Evolutionary conservation across 2,797 vertebrate genomes (phyloP).

Genomic region (Notolabrus celidotus): DNA sequence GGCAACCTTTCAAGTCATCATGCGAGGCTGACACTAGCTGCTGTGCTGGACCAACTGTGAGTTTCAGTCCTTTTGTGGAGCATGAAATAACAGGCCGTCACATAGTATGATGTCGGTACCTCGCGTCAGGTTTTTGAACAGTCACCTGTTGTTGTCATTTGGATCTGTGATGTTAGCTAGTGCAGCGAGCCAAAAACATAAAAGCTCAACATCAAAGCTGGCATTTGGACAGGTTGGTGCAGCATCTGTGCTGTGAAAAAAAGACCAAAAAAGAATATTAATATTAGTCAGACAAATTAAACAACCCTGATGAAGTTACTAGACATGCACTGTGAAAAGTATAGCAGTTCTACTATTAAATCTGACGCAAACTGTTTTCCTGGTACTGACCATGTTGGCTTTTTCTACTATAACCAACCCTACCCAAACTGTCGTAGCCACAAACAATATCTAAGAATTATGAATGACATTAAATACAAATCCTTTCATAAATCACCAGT

Average conservation of each 20-base stretch:
- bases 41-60: background rate
- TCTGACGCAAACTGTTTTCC: background rate
- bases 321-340: slow-evolving; percentile 3
- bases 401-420: background rate
- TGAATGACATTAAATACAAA: background rate
- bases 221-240: slow-evolving; percentile 47
- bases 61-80: slow-evolving; percentile 26
- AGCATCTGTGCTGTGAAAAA: slow-evolving; percentile 33
- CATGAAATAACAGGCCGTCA: slow-evolving; percentile 29
- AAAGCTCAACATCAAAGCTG: slow-evolving; percentile 62
- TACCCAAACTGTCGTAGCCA: no score
- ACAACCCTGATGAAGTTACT: slow-evolving; percentile 3
- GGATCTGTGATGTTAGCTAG: slow-evolving; percentile 34
- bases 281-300: slow-evolving; percentile 11
- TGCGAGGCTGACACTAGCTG: slow-evolving; percentile 2
- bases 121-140: slow-evolving; percentile 6
- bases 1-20: background rate
- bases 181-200: slow-evolving; percentile 47
- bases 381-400: background rate
- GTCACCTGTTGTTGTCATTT: slow-evolving; percentile 41
- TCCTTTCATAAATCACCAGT: background rate
- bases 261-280: slow-evolving; percentile 7
- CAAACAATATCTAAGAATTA: background rate
- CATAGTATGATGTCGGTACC: background rate
- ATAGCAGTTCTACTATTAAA: background rate